Percentiles rank a stretch among this genome's conserved stretches.
Evolutionary conservation across 2,113 vertebrate species (phyloP).

Genomic region (Nettapus auritus): DNA sequence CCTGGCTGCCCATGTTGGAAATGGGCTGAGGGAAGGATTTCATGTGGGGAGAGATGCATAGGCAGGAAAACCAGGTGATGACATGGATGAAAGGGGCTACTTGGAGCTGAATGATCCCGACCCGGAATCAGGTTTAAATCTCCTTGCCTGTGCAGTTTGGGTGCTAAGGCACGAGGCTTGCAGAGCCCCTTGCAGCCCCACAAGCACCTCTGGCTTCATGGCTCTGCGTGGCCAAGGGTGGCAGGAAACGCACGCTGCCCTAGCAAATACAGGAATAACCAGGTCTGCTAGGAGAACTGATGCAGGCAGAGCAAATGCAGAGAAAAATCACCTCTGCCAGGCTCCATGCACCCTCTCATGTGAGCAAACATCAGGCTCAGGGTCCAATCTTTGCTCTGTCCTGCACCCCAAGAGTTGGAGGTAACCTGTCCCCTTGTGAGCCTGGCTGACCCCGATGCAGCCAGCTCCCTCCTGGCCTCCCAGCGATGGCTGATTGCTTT

Average conservation of each 20-base stretch:
- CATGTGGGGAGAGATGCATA: accelerated
- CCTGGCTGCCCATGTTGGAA: background rate
- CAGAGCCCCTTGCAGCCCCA: background rate
- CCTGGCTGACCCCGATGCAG: accelerated
- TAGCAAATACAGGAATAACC: background rate
- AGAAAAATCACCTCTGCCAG: background rate
- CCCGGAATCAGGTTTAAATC: background rate
- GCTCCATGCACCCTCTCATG: accelerated
- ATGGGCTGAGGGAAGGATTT: background rate
- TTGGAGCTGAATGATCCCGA: accelerated
- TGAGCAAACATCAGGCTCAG: background rate
- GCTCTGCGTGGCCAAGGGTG: background rate
- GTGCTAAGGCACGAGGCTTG: background rate
- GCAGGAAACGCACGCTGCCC: background rate
- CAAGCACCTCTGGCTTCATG: accelerated
- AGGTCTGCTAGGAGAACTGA: background rate
- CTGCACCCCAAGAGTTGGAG: background rate
- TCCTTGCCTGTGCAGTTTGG: background rate
- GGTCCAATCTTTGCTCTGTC: background rate
- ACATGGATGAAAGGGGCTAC: background rate
- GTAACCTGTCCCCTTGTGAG: background rate
- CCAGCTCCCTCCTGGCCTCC: background rate
- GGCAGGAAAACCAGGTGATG: background rate
- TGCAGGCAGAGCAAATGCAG: background rate
- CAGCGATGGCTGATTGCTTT: background rate